These are phyloP conservation scores for Oxygymnocypris stewartii DNA, from an alignment of 2,113 vertebrate genomes.

Conservation along the genomic window DNA sequence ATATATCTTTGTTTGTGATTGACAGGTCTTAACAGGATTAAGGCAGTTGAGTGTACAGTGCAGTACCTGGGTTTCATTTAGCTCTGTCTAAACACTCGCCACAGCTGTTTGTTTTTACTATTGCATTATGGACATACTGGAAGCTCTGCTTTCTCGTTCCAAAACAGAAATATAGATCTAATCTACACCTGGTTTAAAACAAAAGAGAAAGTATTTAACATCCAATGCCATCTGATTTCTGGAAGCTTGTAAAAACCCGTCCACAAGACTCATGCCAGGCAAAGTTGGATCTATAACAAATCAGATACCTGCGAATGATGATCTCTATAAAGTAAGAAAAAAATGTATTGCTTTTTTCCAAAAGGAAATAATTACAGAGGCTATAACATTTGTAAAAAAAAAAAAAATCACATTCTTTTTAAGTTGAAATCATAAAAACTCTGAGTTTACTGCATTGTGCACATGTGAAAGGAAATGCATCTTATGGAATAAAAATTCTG, in stretches of 20 bases:
- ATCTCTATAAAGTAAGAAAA: not conserved
- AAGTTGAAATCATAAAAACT: not conserved
- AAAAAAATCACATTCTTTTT: too few species aligned
- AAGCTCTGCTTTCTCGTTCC: constrained; percentile 21
- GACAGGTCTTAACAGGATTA: constrained; percentile 71
- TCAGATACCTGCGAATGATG: not conserved
- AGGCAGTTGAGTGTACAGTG: constrained; percentile 45
- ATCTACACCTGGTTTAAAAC: constrained; percentile 42
- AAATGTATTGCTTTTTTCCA: not conserved
- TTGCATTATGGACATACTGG: constrained; percentile 27
- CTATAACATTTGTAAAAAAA: not conserved
- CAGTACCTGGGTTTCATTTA: constrained; percentile 52
- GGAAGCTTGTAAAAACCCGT: not conserved
- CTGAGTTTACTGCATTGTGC: not conserved
- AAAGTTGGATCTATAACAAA: not conserved
- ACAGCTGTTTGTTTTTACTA: constrained; percentile 52
- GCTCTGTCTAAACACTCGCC: constrained; percentile 25
- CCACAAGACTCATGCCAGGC: not conserved
- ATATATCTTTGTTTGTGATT: constrained; percentile 61
- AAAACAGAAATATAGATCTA: constrained; percentile 38
- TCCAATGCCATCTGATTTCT: not conserved
- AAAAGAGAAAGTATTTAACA: constrained; percentile 26
- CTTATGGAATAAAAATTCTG: not conserved
- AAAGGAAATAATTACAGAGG: not conserved
- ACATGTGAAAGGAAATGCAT: not conserved